phyloP scores from a whole-genome alignment of 2,113 vertebrate genomes.

The Zosterops japonicus region DNA sequence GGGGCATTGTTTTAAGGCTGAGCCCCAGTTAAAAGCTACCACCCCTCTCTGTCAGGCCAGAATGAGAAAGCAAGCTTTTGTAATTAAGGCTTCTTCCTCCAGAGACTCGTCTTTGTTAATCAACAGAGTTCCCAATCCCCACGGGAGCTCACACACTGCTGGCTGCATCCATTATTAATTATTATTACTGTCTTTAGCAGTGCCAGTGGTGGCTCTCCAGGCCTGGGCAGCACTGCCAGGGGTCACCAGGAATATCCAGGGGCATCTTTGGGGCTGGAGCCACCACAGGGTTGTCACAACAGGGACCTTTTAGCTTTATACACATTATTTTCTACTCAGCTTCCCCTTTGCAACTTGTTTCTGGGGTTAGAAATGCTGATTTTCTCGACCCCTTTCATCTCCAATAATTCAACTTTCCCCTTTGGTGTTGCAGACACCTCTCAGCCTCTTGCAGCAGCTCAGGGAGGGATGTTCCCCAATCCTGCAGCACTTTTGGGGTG shows the following conservation, averaged over 20 bases:
- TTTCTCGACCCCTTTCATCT: not conserved
- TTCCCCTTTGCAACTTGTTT: not conserved
- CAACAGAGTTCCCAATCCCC: slow-evolving; percentile 45
- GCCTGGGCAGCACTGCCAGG: not conserved
- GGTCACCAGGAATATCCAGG: not conserved
- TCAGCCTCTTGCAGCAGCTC: not conserved
- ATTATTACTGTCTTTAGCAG: not conserved
- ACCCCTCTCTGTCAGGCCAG: not conserved
- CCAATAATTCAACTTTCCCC: rapidly evolving
- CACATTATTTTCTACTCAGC: not conserved
- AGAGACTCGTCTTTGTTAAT: slow-evolving; percentile 67
- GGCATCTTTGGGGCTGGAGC: not conserved
- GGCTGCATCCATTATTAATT: slow-evolving; percentile 53
- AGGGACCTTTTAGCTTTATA: rapidly evolving
- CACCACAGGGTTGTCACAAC: not conserved
- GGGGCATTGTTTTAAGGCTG: not conserved
- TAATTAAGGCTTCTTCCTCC: slow-evolving; percentile 64
- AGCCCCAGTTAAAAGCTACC: not conserved
- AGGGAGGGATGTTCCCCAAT: too few relatives aligned
- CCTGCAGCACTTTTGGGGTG: too few relatives aligned
- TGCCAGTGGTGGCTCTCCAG: not conserved
- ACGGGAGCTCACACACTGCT: slow-evolving; percentile 10
- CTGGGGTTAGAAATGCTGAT: not conserved
- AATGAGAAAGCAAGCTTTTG: not conserved
- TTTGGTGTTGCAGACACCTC: not conserved